Base-by-base conservation (phyloP, 92 coral and sea anemone species). In the Palythoa heliodiscus region DNA sequence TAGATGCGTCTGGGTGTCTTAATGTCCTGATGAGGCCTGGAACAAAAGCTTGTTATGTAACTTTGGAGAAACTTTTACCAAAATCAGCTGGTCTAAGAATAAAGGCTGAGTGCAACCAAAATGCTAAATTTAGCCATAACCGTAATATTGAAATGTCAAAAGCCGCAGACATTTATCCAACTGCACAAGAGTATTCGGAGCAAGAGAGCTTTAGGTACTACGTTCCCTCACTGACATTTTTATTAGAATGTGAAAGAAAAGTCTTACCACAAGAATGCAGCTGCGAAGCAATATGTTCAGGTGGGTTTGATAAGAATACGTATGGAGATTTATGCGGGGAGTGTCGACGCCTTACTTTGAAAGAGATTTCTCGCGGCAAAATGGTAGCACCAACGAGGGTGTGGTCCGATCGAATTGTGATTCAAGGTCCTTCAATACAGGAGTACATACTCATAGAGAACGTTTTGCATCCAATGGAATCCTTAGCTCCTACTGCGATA, bases 11-110 rank as follows among this genome's bases (percentile, higher is more conserved):
- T 19, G 83, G 83, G 57, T 70, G 29, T 23, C 57, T 78, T 3
- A 78, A 78, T 60, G 70, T 78, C 16, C 35, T 78, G 2, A 78
- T 78, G 83, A 37, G 83, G 35, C 83, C 83, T 8, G 83, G 83
- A 19, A 19, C 7, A 25, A 78, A 19, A 22, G 83, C 71, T 6
- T 29, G 83, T 9, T 78, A 78, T 78, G 71, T 58, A 10, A 78
- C 83, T 0, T 16, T 78, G 52, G 53, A 78, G 37, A 78, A 78
- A 43, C 7, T 73, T 16, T 73, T 15, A 24, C 6, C 15, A 37
- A 35, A 52, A 23, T 24, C 14, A 6, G n/a, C 24, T 64, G 14
- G 6, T 11, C 12, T 10, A 15, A 16, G 50, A 43, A 43, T 43
- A 43, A 43, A 43, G 50, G 50, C 50, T 1, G 50, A 43, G 7